Evolutionary conservation across 2,888 invertebrate species (phyloP).

Genomic region (Aelia acuminata): DNA sequence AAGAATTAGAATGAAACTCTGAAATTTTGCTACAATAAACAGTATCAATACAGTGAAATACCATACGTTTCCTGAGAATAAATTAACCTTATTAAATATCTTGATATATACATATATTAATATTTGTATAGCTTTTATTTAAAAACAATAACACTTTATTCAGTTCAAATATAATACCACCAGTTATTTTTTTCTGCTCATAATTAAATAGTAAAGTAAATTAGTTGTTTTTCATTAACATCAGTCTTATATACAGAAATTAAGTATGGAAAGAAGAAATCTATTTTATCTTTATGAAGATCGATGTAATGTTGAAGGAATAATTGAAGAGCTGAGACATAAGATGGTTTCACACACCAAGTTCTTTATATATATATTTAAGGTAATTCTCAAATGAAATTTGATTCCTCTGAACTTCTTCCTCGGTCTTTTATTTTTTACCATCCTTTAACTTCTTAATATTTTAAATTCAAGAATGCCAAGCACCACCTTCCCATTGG

Average conservation of each 20-base stretch:
- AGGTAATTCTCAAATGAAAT: not conserved
- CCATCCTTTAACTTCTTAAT: not conserved
- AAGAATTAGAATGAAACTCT: not conserved
- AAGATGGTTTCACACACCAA: not conserved
- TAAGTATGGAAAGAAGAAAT: not conserved
- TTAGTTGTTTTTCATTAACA: not conserved
- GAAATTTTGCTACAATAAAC: not conserved
- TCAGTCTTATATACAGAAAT: slow-evolving; percentile 16
- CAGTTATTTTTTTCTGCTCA: not conserved
- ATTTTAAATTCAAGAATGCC: not conserved
- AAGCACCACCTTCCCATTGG: not conserved
- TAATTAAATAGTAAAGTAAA: not conserved
- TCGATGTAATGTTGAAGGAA: not conserved
- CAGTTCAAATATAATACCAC: not conserved
- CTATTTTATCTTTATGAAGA: not conserved
- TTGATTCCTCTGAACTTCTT: not conserved
- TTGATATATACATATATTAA: not conserved
- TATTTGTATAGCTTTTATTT: not conserved
- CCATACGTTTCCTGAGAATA: too few species aligned
- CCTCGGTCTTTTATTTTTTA: not conserved
- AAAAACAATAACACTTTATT: not conserved
- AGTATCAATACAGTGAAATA: not conserved
- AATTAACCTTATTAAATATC: not conserved
- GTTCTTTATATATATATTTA: slow-evolving; percentile 13
- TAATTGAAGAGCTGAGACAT: not conserved